Evolutionary conservation across 1,140 invertebrate genomes (phyloP).

Genomic region (Augochlora pura): DNA sequence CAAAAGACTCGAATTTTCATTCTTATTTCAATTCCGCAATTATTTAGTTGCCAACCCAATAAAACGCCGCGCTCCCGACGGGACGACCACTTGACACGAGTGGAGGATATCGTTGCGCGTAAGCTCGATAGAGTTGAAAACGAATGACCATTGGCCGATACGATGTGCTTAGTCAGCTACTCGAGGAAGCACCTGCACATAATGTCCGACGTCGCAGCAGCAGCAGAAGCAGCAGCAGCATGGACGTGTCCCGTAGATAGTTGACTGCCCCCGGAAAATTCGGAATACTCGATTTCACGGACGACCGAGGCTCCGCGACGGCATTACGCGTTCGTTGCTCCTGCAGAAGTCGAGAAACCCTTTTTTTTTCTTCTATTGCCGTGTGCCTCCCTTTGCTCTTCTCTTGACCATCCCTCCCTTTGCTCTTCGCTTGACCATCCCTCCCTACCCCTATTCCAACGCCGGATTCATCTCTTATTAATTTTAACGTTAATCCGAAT

Average conservation of each 20-base stretch:
- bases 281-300: conserved; percentile 35
- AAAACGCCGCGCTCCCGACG: background rate
- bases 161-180: conserved; percentile 69
- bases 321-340: background rate
- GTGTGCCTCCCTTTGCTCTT: too few species aligned
- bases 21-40: too few species aligned
- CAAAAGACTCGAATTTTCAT: too few species aligned
- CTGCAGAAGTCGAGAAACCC: background rate
- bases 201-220: conserved; percentile 60
- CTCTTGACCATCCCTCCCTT: too few species aligned
- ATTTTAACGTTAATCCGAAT: too few species aligned
- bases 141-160: conserved; percentile 65
- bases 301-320: background rate
- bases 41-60: too few species aligned
- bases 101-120: conserved; percentile 51
- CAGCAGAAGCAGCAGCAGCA: too few species aligned
- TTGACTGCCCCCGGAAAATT: conserved; percentile 48
- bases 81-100: conserved; percentile 43
- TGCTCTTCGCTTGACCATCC: too few species aligned
- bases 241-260: conserved; percentile 44
- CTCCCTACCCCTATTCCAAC: too few species aligned
- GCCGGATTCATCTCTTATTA: too few species aligned
- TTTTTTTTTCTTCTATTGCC: background rate
- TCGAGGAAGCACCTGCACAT: conserved; percentile 66
- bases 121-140: conserved; percentile 62